Percentiles rank a stretch among this genome's conserved stretches.
phyloP scores from a whole-genome alignment of 2,113 vertebrate species.

The Protobothrops mucrosquamatus region DNA sequence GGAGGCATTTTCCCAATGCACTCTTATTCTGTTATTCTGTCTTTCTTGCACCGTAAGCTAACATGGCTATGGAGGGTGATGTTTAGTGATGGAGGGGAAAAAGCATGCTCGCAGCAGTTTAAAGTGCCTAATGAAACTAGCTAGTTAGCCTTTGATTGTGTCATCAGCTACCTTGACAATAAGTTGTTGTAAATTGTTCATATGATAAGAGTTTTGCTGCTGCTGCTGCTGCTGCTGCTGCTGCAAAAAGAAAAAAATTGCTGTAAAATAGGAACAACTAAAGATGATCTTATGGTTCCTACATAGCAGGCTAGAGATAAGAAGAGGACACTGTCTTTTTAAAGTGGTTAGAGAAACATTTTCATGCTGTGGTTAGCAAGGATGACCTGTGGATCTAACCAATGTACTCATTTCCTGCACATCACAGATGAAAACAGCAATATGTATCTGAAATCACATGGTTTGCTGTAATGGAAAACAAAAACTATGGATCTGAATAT shows the following conservation, averaged over 20 bases:
- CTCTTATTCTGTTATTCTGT: background rate
- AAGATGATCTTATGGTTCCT: background rate
- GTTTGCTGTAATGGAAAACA: slow-evolving; percentile 28
- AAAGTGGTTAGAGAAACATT: background rate
- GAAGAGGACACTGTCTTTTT: background rate
- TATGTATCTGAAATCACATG: slow-evolving; percentile 14
- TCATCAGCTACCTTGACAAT: background rate
- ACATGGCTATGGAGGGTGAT: background rate
- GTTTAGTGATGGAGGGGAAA: background rate
- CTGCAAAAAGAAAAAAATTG: no score
- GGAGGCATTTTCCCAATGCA: no score
- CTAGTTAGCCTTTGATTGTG: background rate
- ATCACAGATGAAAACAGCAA: slow-evolving; percentile 10
- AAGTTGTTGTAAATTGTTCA: no score
- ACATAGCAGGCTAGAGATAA: background rate
- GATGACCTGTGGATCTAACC: background rate
- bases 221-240: no score
- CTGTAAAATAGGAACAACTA: no score
- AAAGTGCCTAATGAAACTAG: background rate
- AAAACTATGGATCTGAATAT: background rate
- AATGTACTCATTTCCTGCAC: background rate
- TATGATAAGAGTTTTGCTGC: no score
- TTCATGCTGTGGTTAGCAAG: background rate
- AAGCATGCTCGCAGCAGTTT: background rate
- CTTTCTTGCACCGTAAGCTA: background rate